Evolutionary conservation across 2,888 invertebrate genomes (phyloP), one percentile per base, ranked within the genome.

Genomic region (Thalpophila matura): DNA sequence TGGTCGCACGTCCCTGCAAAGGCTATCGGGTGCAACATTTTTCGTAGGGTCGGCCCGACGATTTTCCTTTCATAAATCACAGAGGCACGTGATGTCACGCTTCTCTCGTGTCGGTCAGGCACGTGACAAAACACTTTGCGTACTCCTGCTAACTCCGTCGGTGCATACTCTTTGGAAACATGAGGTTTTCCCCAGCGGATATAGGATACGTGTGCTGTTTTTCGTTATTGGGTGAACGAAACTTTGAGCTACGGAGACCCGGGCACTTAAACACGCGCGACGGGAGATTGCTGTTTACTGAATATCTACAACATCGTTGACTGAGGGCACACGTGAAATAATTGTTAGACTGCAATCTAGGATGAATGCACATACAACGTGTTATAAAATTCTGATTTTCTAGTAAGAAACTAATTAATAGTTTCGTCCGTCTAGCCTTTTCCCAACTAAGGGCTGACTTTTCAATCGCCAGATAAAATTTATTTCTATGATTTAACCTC

Each of bases 31-130:
- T 82, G 86, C 86, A 84, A 85, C 86, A 88, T 91, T 91, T 90
- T 88, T 86, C 86, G 84, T 81, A 80, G 83, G 84, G 81, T 82
- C 79, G 74, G 79, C 81, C 80, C 83, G 79, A 83, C 82, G 85
- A 82, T 85, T 89, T 88, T 87, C 88, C 89, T 86, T 87, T 90
- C 90, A 92, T 93, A 93, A 93, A 93, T 93, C 93, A 93, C 84
- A 59, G 79, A 75, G 77, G 86, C 62, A 79, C 93, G 92, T 92
- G 93, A 90, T 87, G 87, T 87, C 92, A 92, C 91, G 93, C 89
- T 67, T 69, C 77, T 81, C 83, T 85, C 88, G 89, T 88, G 89
- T 88, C 83, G 85, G 83, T 82, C 79, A 80, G 74, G 85, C 77
- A 90, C 91, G 91, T 92, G 92, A 92, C 88, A 84, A 88, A 90